Evolutionary conservation across 1,140 invertebrate species (phyloP).

Genomic region (Venturia canescens): DNA sequence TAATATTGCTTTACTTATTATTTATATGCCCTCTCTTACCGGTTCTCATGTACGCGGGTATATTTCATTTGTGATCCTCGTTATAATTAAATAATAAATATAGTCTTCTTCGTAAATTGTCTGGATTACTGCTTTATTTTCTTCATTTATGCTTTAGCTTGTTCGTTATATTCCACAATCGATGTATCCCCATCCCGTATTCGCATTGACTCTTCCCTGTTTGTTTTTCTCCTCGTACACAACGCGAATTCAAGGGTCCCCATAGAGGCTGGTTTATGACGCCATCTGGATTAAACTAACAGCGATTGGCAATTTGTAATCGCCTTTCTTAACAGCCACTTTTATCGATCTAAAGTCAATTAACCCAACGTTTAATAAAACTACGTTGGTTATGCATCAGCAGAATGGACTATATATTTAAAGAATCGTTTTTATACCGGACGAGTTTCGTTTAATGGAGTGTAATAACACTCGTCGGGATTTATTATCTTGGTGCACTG

Average conservation of each 20-base stretch:
- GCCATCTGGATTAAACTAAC: slow-evolving; percentile 2
- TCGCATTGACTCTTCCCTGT: background rate
- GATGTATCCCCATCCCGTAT: background rate
- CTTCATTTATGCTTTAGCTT: background rate
- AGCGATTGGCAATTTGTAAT: background rate
- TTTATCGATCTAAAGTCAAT: slow-evolving; percentile 11
- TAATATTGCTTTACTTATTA: background rate
- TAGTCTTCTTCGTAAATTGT: slow-evolving; percentile 21
- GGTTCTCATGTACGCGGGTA: background rate
- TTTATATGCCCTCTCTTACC: background rate
- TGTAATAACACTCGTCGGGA: too few species aligned
- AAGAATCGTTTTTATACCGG: too few species aligned
- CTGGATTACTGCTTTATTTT: slow-evolving; percentile 24
- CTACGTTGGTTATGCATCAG: background rate
- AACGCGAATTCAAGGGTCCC: background rate
- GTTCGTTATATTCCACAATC: background rate
- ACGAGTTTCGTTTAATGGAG: too few species aligned
- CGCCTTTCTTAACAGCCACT: background rate
- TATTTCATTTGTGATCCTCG: background rate
- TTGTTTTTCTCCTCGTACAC: background rate
- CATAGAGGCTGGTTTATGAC: background rate
- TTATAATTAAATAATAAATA: slow-evolving; percentile 38
- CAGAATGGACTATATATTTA: too few species aligned
- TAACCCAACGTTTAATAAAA: background rate
- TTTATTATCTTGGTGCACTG: too few species aligned